These are phyloP conservation scores for Cecropterus lyciades DNA, from an alignment of 1,140 invertebrate genomes.

Conservation along the genomic window DNA sequence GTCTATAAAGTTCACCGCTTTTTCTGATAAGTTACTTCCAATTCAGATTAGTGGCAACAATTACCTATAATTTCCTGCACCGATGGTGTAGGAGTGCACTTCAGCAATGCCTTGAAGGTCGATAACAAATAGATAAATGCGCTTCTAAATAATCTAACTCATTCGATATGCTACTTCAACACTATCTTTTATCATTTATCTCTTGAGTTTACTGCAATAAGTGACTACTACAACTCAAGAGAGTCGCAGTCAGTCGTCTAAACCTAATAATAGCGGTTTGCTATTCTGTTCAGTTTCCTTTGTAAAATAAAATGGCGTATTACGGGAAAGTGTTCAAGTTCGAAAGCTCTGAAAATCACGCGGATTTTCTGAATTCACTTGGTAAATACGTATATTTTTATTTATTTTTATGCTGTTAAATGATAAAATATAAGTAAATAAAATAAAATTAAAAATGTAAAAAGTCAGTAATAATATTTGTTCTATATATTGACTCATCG, in stretches of 20 bases:
- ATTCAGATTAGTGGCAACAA: too few species aligned
- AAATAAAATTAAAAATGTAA: too few species aligned
- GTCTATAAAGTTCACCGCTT: too few species aligned
- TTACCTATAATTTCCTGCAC: too few species aligned
- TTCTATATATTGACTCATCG: too few species aligned
- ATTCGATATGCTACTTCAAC: neutral
- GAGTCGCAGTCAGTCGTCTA: neutral
- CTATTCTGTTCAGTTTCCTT: neutral
- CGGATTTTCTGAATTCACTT: conserved; percentile 2
- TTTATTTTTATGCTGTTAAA: too few species aligned
- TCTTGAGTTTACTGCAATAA: neutral
- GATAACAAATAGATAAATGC: neutral
- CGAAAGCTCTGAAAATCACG: conserved; percentile 14
- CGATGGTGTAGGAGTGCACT: too few species aligned
- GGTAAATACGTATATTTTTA: neutral
- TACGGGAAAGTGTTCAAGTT: conserved; percentile 20
- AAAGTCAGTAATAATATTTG: too few species aligned
- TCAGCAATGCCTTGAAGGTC: too few species aligned
- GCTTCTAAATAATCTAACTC: neutral
- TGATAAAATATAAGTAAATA: too few species aligned
- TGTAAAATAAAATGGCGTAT: conserved; percentile 12
- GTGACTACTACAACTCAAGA: neutral
- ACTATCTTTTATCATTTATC: neutral
- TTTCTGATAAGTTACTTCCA: too few species aligned
- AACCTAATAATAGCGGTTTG: neutral